A percentile compares a stretch with the other conserved stretches of the same genome.
phyloP scores from a whole-genome alignment of 2,888 invertebrate genomes.

The Agriotes lineatus region DNA sequence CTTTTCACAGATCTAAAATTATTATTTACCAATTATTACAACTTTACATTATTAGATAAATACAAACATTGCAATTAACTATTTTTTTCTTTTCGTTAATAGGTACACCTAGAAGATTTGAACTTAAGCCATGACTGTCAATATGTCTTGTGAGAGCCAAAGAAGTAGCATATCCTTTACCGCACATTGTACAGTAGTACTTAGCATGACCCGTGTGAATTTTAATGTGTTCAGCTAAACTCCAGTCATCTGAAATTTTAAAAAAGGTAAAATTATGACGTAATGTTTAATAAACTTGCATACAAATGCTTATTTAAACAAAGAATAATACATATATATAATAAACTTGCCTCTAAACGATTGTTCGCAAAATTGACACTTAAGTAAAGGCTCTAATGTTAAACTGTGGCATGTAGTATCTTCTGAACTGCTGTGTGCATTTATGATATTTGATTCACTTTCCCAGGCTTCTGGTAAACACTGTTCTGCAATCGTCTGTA shows the following conservation, averaged over 20 bases:
- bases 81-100: conserved; percentile 31
- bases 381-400: conserved; percentile 58
- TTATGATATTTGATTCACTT: conserved; percentile 58
- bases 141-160: conserved; percentile 57
- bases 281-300: not conserved
- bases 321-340: not conserved
- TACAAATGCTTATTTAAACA: not conserved
- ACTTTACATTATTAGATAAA: conserved; percentile 15
- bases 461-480: conserved; percentile 65
- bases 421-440: conserved; percentile 54
- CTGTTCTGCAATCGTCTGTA: conserved; percentile 64
- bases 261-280: no score
- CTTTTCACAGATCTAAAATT: conserved; percentile 58
- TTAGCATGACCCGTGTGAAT: conserved; percentile 61
- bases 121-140: conserved; percentile 40
- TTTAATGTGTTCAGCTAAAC: conserved; percentile 62
- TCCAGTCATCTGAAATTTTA: conserved; percentile 63
- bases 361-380: conserved; percentile 63
- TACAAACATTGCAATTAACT: conserved; percentile 56
- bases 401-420: conserved; percentile 57
- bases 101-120: conserved; percentile 9
- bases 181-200: conserved; percentile 61
- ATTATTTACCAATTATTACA: not conserved
- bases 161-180: conserved; percentile 56
- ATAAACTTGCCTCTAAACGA: conserved; percentile 60